These are phyloP conservation scores for Melanaphis sacchari DNA, from an alignment of 1,140 invertebrate species.

Conservation along the genomic window DNA sequence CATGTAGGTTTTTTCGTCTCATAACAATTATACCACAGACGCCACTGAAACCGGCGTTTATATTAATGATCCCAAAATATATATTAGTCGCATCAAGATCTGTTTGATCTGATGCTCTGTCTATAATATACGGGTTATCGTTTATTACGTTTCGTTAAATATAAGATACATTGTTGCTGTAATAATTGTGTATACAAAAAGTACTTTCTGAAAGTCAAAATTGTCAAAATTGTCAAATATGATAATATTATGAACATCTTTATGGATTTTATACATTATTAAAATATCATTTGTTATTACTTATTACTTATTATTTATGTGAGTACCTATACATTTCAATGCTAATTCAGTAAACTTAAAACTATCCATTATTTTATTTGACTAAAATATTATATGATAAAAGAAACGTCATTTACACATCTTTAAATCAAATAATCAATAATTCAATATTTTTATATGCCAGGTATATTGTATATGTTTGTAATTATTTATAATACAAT, in stretches of 20 bases:
- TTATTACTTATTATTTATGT: background rate
- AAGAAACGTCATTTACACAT: background rate
- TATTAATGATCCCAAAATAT: conserved; percentile 31
- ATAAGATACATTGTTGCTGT: background rate
- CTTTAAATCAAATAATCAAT: too few species aligned
- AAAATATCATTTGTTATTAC: background rate
- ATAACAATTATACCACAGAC: conserved; percentile 42
- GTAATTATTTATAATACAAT: too few species aligned
- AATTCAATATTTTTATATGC: too few species aligned
- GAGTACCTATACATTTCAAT: background rate
- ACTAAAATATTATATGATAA: too few species aligned
- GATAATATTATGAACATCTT: background rate
- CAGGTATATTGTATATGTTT: too few species aligned
- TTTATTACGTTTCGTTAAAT: background rate
- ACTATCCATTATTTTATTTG: background rate
- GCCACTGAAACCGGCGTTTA: conserved; percentile 14
- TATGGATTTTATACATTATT: background rate
- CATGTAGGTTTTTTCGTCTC: conserved; percentile 39
- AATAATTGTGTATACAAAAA: background rate
- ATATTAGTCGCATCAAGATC: background rate
- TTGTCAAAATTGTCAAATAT: too few species aligned
- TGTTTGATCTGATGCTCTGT: background rate
- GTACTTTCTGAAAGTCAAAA: background rate
- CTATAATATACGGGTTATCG: background rate
- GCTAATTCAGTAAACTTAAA: background rate